Conservation (phyloP, 1,140 invertebrate species). For the Lordiphosa stackelbergi region DNA sequence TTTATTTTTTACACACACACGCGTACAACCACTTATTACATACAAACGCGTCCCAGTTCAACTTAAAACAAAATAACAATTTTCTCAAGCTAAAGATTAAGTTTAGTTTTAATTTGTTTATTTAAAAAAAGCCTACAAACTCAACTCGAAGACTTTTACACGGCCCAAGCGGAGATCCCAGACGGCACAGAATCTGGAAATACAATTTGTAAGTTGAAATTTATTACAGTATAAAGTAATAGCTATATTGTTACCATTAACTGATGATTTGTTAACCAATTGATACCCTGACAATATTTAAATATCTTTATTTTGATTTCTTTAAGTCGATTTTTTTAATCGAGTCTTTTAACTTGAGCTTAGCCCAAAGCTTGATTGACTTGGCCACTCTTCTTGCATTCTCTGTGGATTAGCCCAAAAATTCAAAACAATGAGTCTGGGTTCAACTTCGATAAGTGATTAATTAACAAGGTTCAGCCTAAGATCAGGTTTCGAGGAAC, state of each 20-base stretch:
- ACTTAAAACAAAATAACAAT: slow-evolving; percentile 9
- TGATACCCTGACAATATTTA: too few species aligned
- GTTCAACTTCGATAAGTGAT: too few species aligned
- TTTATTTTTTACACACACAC: not conserved
- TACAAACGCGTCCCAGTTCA: not conserved
- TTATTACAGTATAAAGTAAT: not conserved
- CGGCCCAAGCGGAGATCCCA: slow-evolving; percentile 58
- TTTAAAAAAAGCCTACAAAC: slow-evolving; percentile 52
- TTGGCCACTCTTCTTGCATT: too few species aligned
- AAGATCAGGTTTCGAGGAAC: too few species aligned
- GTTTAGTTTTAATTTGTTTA: slow-evolving; percentile 7
- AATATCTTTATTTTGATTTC: too few species aligned
- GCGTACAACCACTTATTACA: not conserved
- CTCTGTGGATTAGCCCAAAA: too few species aligned
- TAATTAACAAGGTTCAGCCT: too few species aligned
- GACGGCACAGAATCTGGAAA: slow-evolving; percentile 58
- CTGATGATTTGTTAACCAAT: too few species aligned
- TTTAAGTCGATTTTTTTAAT: too few species aligned
- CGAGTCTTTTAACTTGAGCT: too few species aligned
- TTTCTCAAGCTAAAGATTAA: not conserved
- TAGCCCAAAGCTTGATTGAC: too few species aligned
- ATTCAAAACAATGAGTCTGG: too few species aligned
- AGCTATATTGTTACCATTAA: not conserved
- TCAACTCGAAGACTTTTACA: slow-evolving; percentile 73
- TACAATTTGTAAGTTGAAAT: slow-evolving; percentile 60